Evolutionary conservation across 2,113 vertebrate genomes (phyloP).

Genomic region (Hemicordylus capensis): DNA sequence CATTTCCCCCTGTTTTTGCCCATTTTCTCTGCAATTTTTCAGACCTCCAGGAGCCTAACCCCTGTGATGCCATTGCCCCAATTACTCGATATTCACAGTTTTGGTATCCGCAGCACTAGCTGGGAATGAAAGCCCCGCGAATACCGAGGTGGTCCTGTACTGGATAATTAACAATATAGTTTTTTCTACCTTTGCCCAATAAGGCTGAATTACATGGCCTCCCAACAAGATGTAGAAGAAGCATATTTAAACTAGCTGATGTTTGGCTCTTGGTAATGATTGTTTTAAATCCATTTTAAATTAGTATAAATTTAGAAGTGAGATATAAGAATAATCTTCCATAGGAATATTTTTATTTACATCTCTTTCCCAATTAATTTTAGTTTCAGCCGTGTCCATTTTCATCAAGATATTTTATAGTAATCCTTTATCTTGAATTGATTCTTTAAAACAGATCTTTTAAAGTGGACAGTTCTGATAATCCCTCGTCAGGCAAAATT

Average conservation of each 20-base stretch:
- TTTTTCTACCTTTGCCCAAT: not conserved
- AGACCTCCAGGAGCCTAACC: too few relatives aligned
- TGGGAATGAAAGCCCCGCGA: too few relatives aligned
- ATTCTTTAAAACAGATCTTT: not conserved
- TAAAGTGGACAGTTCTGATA: not conserved
- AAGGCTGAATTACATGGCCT: not conserved
- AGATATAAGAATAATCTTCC: not conserved
- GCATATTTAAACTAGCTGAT: not conserved
- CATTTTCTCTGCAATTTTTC: too few relatives aligned
- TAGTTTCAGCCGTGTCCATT: not conserved
- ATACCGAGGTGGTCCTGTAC: too few relatives aligned
- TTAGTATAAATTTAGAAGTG: too few relatives aligned
- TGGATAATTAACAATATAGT: not conserved
- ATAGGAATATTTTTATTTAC: not conserved
- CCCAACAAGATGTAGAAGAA: not conserved
- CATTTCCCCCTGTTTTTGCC: too few relatives aligned
- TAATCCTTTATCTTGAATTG: not conserved
- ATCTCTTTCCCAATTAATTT: not conserved
- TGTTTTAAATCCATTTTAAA: too few relatives aligned
- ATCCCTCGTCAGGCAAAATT: too few relatives aligned
- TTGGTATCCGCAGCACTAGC: too few relatives aligned
- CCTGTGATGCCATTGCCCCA: too few relatives aligned
- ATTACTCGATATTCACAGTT: too few relatives aligned
- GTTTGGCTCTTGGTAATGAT: too few relatives aligned
- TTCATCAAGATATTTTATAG: not conserved